Conservation (phyloP, 2,888 invertebrate species). For the Osmoderma eremita region DNA sequence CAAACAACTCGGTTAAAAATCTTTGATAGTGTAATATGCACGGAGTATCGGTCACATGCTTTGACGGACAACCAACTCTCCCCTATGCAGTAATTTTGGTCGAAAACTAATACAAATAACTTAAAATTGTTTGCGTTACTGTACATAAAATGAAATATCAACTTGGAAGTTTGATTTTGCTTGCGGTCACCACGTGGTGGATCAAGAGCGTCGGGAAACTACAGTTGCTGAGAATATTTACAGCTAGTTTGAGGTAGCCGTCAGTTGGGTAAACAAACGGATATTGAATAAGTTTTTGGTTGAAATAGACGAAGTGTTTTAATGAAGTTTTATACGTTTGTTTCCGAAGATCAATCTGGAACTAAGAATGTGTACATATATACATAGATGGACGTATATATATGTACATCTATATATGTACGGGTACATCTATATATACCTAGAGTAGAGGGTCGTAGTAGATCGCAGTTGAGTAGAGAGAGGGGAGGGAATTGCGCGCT, state of each 20-base stretch:
- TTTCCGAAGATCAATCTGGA: conserved; percentile 52
- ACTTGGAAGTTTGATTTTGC: no score
- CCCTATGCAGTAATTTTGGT: no score
- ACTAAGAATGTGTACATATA: conserved; percentile 49
- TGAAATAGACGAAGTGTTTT: conserved; percentile 42
- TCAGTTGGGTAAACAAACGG: conserved; percentile 35
- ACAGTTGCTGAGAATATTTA: conserved; percentile 21
- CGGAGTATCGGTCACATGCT: no score
- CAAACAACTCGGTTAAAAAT: no score
- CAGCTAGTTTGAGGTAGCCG: conserved; percentile 23
- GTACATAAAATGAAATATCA: no score
- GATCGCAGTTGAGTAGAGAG: conserved; percentile 44
- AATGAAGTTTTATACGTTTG: conserved; percentile 49
- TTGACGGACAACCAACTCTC: no score
- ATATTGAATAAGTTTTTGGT: conserved; percentile 45
- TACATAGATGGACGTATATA: not conserved
- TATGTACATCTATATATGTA: not conserved
- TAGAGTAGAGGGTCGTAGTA: conserved; percentile 45
- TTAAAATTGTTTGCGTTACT: no score
- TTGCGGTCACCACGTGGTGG: conserved; percentile 13
- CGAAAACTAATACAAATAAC: no score
- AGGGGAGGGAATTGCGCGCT: conserved; percentile 55
- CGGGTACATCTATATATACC: conserved; percentile 41
- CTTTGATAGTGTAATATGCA: no score
- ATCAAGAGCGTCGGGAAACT: not conserved